Base-by-base conservation (phyloP, 1,140 invertebrate genomes). In the Harpegnathos saltator region DNA sequence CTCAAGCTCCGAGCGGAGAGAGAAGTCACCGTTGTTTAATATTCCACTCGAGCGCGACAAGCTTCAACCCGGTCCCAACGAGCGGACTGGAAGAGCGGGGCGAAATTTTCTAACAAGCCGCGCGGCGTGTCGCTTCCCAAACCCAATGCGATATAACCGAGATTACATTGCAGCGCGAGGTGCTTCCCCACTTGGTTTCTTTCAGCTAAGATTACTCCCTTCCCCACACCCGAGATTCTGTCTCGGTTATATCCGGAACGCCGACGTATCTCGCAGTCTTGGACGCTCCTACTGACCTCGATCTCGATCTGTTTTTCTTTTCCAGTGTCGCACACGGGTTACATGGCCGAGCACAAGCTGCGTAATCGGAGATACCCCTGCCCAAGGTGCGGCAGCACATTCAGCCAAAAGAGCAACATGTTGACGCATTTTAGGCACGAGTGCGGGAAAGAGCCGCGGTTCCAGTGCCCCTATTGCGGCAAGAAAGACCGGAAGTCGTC, bases 401-500 rank as follows among this genome's bases (percentile, higher is more conserved):
- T 86, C 82, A 90, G 83, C 54, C 83, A 78, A 58, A 85, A 83
- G 56, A 52, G 77, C 58, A 91, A 91, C 78, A 92, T 91, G 91
- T 63, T 91, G 80, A 87, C 85, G 4, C 91, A 92, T 89, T 92
- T 84, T 33, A 89, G 91, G n/a, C 72, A 92, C 66, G 89, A 92
- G 61, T 92, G 90, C 68, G 94, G 95, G 17, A 95, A 96, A 63
- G 94, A 95, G 14, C 95, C 95, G 0, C 88, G 92, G 19, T 95
- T 92, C 80, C 88, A 91, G 26, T 95, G 95, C 73, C 92, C 91
- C 0, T 92, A 92, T 59, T 95, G 95, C 80, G 89, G 83, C 17
- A 92, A 90, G 65, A 89, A 84, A 22, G 87, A 89, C 61, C 89
- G 88, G 26, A 91, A 93, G 48, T 89, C 87, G 1, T 92, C 85